phyloP scores from a whole-genome alignment of 2,113 vertebrate species.

The Crotalus tigris region DNA sequence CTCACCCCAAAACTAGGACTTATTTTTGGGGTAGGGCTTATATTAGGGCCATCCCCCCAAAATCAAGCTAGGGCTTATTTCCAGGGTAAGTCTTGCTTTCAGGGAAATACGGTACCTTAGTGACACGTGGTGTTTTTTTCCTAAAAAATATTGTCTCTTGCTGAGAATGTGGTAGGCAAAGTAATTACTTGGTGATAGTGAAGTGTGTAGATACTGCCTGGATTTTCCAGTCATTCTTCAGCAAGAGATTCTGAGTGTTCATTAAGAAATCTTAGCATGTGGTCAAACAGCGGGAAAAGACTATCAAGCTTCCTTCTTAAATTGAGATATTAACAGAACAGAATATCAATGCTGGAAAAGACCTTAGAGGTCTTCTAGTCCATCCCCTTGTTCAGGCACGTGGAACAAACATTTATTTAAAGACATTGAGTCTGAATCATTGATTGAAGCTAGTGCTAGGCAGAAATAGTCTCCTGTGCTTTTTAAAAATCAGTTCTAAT shows the following conservation, averaged over 20 bases:
- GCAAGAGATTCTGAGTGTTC: not conserved
- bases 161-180: not conserved
- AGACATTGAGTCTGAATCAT: not conserved
- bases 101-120: not conserved
- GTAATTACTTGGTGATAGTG: not conserved
- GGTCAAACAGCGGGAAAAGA: not conserved
- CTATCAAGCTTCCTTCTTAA: not conserved
- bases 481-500: not conserved
- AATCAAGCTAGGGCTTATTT: too few species aligned
- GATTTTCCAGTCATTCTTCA: not conserved
- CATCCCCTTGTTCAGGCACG: too few species aligned
- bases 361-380: too few species aligned
- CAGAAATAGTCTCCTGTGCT: not conserved
- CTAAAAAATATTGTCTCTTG: not conserved
- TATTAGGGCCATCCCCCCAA: too few species aligned
- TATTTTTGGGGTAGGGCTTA: too few species aligned
- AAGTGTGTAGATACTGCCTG: not conserved
- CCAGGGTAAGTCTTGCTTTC: too few species aligned
- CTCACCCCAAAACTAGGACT: too few species aligned
- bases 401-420: not conserved
- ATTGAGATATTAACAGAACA: not conserved
- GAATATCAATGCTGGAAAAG: too few species aligned
- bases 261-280: not conserved
- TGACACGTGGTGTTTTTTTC: not conserved
- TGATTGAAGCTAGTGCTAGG: not conserved